phyloP scores from a whole-genome alignment of 2,797 vertebrate genomes.

The Lagorchestes hirsutus region DNA sequence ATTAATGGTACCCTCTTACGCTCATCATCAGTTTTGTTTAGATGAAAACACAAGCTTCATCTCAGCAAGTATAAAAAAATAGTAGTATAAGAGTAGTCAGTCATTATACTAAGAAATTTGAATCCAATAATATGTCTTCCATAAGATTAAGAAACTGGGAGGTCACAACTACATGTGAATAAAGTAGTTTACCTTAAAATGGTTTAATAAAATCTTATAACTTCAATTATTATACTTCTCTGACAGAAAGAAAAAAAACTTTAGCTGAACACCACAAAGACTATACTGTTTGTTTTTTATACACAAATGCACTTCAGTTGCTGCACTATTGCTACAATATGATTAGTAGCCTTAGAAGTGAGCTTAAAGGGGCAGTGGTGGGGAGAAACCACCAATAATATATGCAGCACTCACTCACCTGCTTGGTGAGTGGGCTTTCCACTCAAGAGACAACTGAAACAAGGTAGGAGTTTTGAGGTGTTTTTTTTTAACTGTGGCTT shows the following conservation, averaged over 20 bases:
- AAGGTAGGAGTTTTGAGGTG: neutral
- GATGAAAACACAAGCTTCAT: constrained; percentile 47
- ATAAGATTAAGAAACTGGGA: neutral
- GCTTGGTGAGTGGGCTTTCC: neutral
- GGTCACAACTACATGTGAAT: constrained; percentile 51
- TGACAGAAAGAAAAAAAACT: constrained; percentile 16
- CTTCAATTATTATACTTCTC: constrained; percentile 59
- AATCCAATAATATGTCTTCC: constrained; percentile 32
- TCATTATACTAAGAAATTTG: neutral
- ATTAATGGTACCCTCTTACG: neutral
- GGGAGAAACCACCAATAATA: neutral
- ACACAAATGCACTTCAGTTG: neutral
- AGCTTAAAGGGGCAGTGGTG: neutral
- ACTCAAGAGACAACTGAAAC: neutral
- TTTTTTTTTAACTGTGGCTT: constrained; percentile 31
- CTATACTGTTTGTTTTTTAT: constrained; percentile 60
- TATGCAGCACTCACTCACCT: neutral
- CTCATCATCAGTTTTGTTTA: constrained; percentile 49
- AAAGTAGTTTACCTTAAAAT: constrained; percentile 70
- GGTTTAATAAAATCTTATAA: constrained; percentile 69
- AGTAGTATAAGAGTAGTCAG: neutral
- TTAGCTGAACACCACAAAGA: constrained; percentile 59
- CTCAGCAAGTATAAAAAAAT: constrained; percentile 59
- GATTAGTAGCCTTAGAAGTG: neutral
- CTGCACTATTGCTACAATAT: neutral